Percentiles rank a stretch among this genome's conserved stretches.
phyloP scores from a whole-genome alignment of 2,888 invertebrate genomes.

The Brachycybe producta region DNA sequence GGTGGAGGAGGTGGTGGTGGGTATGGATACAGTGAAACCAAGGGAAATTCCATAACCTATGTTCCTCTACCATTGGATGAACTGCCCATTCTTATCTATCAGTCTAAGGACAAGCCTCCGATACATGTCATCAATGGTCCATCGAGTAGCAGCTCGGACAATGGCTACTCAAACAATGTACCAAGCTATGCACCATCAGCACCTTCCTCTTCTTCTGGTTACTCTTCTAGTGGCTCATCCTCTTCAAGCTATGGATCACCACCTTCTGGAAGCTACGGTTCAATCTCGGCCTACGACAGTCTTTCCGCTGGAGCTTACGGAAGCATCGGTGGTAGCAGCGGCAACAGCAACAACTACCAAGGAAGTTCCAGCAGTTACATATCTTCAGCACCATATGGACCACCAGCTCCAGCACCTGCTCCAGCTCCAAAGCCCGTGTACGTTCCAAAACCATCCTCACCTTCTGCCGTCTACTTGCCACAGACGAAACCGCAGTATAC shows the following conservation, averaged over 20 bases:
- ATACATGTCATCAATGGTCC: slow-evolving; percentile 29
- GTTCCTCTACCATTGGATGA: slow-evolving; percentile 33
- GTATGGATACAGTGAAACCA: slow-evolving; percentile 16
- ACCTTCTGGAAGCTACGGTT: slow-evolving; percentile 12
- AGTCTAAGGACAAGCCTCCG: slow-evolving; percentile 30
- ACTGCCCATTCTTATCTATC: slow-evolving; percentile 32
- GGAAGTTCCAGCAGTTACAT: slow-evolving; percentile 14
- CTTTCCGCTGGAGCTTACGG: slow-evolving; percentile 19
- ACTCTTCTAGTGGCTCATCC: slow-evolving; percentile 8
- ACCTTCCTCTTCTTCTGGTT: slow-evolving; percentile 5
- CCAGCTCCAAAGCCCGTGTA: slow-evolving; percentile 11
- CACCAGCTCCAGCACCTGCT: slow-evolving; percentile 14
- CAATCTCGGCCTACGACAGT: slow-evolving; percentile 16
- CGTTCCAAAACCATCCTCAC: slow-evolving; percentile 15
- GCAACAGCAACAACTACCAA: not conserved
- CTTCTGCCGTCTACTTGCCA: slow-evolving; percentile 15
- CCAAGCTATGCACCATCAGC: no score
- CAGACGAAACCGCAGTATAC: slow-evolving; percentile 9
- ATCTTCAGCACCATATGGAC: slow-evolving; percentile 11
- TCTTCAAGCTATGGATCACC: slow-evolving; percentile 2
- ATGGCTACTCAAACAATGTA: not conserved
- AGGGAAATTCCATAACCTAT: slow-evolving; percentile 28
- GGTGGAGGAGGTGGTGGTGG: slow-evolving; percentile 20
- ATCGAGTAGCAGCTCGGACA: not conserved
- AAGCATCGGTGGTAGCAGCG: slow-evolving; percentile 6